Evolutionary conservation across 2,797 vertebrate genomes (phyloP).

Genomic region (Bradypodion ventrale): DNA sequence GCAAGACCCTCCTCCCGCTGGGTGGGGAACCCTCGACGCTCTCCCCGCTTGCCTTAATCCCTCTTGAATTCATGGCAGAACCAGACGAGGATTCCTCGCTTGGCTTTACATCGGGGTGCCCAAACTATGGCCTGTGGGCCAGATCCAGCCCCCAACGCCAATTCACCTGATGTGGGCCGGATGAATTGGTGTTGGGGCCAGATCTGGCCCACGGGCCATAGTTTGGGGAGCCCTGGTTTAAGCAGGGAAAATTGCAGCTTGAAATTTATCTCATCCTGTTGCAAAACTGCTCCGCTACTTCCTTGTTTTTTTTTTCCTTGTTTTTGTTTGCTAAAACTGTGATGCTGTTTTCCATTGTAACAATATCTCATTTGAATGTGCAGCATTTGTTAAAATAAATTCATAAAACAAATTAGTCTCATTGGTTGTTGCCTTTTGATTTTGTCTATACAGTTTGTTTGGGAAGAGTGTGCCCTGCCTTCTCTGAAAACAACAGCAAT

Average conservation of each 20-base stretch:
- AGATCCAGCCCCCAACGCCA: no score
- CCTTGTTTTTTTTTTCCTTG: conserved; percentile 22
- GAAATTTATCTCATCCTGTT: no score
- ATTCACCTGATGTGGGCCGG: no score
- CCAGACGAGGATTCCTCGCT: conserved; percentile 67
- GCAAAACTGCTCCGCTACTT: conserved; percentile 30
- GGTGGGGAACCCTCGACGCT: conserved; percentile 66
- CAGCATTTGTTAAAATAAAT: conserved; percentile 72
- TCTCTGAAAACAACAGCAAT: background rate
- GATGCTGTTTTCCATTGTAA: conserved; percentile 55
- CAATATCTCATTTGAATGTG: conserved; percentile 65
- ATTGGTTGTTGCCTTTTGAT: background rate
- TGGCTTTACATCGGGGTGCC: conserved; percentile 71
- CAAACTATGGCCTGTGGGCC: no score
- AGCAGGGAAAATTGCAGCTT: no score
- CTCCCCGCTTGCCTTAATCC: conserved; percentile 76
- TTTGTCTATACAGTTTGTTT: no score
- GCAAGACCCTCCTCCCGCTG: background rate
- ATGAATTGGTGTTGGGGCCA: no score
- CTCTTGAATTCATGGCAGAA: conserved; percentile 57
- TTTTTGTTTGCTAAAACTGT: conserved; percentile 52
- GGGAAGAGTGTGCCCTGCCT: background rate
- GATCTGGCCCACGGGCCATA: no score
- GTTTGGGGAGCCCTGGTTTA: no score
- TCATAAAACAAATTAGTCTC: conserved; percentile 18